Evolutionary conservation across 2,797 vertebrate species (phyloP).

Genomic region (Sibirionetta formosa): DNA sequence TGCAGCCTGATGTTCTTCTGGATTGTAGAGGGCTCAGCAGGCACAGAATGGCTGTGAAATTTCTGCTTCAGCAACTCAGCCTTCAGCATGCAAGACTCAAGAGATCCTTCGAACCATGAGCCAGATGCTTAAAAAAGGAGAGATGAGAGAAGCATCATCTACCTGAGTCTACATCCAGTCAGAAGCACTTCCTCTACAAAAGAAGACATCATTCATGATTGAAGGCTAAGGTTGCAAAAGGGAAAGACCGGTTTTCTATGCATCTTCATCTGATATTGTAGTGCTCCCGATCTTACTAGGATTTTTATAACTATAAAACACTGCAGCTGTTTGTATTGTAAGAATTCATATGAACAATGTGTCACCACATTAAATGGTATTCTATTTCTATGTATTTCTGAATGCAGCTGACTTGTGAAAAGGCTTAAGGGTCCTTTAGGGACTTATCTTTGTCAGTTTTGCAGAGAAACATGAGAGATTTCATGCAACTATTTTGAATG

Average conservation of each 20-base stretch:
- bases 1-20: not conserved
- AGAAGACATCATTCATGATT: not conserved
- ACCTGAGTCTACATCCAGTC: not conserved
- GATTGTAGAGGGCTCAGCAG: rapidly evolving
- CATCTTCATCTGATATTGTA: not conserved
- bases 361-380: not conserved
- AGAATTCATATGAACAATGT: not conserved
- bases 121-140: not conserved
- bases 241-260: not conserved
- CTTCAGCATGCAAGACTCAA: rapidly evolving
- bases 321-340: not conserved
- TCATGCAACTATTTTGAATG: not conserved
- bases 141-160: not conserved
- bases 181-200: not conserved
- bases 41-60: not conserved
- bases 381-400: not conserved
- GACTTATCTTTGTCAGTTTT: not conserved
- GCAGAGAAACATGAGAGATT: slow-evolving; percentile 11
- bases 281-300: not conserved
- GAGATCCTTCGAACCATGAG: not conserved
- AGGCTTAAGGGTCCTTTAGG: not conserved
- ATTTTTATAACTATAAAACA: not conserved
- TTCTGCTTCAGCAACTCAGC: not conserved
- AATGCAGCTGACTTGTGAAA: not conserved
- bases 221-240: not conserved